phyloP scores from a whole-genome alignment of 2,888 invertebrate genomes.

The Eristalinus sepulchralis region DNA sequence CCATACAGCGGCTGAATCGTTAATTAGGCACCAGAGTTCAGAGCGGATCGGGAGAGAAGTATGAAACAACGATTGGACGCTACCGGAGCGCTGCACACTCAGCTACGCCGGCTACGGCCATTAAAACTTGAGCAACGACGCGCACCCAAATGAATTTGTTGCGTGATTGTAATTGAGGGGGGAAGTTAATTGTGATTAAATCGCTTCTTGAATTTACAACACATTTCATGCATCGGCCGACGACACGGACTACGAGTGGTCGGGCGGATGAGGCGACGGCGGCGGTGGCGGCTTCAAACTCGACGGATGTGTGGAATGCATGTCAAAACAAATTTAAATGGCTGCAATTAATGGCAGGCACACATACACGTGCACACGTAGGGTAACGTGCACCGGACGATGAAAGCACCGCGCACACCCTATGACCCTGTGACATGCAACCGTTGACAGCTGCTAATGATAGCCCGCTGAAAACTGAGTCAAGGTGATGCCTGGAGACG shows the following conservation, averaged over 20 bases:
- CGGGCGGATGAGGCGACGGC: no score
- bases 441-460: neutral
- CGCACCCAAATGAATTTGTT: slow-evolving; percentile 46
- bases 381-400: no score
- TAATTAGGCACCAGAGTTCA: neutral
- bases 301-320: slow-evolving; percentile 7
- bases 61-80: neutral
- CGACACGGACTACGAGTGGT: no score
- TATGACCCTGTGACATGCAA: neutral
- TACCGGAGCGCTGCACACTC: neutral
- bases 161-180: slow-evolving; percentile 44
- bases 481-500: neutral
- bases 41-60: neutral
- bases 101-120: neutral
- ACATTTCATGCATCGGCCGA: neutral
- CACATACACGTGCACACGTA: neutral
- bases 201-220: slow-evolving; percentile 30
- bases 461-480: neutral
- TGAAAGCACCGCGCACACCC: neutral
- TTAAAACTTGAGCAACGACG: slow-evolving; percentile 16
- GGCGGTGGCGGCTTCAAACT: neutral
- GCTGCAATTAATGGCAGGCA: neutral
- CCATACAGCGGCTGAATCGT: neutral
- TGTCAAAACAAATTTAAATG: neutral
- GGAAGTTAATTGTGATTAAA: slow-evolving; percentile 39